phyloP scores from a whole-genome alignment of 2,797 vertebrate species.

The Brachymystax lenok region DNA sequence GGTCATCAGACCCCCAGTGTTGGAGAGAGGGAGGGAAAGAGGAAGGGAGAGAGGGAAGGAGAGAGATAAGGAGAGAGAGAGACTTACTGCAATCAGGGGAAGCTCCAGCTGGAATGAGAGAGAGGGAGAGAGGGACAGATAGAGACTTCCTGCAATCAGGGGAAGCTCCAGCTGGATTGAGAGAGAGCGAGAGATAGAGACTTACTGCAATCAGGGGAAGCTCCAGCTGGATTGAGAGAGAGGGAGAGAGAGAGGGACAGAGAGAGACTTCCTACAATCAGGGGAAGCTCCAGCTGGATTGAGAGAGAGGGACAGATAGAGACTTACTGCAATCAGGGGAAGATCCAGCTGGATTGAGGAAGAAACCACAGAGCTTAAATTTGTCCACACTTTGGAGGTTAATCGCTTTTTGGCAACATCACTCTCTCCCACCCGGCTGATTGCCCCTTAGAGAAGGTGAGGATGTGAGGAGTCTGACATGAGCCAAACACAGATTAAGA shows the following conservation, averaged over 20 bases:
- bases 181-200: neutral
- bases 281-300: slow-evolving; percentile 1
- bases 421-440: slow-evolving; percentile 11
- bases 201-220: slow-evolving; percentile 3
- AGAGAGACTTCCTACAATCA: neutral
- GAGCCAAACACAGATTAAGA: neutral
- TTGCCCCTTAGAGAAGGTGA: neutral
- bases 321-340: slow-evolving; percentile 19
- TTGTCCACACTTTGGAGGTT: slow-evolving; percentile 25
- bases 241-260: neutral
- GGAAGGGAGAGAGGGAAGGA: too few species aligned
- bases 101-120: neutral
- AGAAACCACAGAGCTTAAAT: slow-evolving; percentile 27
- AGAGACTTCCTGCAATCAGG: slow-evolving; percentile 24
- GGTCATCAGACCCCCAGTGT: neutral
- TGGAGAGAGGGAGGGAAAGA: neutral
- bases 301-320: slow-evolving; percentile 8
- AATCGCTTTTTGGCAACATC: slow-evolving; percentile 37
- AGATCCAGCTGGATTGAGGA: neutral
- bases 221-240: neutral
- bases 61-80: neutral
- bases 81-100: slow-evolving; percentile 20
- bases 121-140: neutral
- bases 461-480: neutral
- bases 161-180: neutral